Evolutionary conservation across 2,113 vertebrate genomes (phyloP).

Genomic region (Dromaius novaehollandiae): DNA sequence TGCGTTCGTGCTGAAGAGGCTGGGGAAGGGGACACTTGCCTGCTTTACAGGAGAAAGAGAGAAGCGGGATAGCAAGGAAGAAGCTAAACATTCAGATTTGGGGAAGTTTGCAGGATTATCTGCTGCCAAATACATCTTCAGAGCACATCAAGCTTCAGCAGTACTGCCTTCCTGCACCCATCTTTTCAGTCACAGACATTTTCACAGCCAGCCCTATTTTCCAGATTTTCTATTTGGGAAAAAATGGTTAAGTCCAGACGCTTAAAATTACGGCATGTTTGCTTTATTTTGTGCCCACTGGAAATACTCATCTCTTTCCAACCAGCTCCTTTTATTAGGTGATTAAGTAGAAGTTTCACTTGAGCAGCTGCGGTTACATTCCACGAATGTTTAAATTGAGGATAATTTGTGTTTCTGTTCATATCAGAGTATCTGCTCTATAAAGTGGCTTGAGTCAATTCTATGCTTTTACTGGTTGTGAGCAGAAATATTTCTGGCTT

Average conservation of each 20-base stretch:
- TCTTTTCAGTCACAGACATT: neutral
- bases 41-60: neutral
- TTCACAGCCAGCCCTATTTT: neutral
- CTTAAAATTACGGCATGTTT: neutral
- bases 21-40: neutral
- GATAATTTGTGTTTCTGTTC: neutral
- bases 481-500: constrained; percentile 35
- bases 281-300: neutral
- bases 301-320: neutral
- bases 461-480: neutral
- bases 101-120: neutral
- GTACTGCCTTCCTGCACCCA: neutral
- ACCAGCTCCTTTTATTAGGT: neutral
- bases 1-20: neutral
- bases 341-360: neutral
- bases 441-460: neutral
- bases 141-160: neutral
- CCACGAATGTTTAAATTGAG: neutral
- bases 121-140: neutral
- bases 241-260: neutral
- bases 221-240: neutral
- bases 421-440: neutral
- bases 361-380: neutral
- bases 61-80: neutral
- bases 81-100: neutral